These are phyloP conservation scores for Ophion obscuratus DNA, from an alignment of 2,888 invertebrate genomes.

Conservation along the genomic window DNA sequence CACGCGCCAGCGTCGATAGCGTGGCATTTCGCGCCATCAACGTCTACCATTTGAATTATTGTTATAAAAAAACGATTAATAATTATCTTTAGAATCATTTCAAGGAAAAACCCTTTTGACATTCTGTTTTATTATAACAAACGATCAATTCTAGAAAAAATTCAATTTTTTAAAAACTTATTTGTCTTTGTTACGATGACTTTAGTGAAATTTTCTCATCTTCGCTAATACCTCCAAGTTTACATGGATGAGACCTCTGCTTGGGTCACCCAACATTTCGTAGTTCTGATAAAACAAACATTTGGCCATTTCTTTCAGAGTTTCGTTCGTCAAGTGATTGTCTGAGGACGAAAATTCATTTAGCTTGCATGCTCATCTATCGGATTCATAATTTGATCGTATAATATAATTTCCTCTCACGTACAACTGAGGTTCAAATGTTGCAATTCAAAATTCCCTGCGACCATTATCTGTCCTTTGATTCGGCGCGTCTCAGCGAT, in stretches of 20 bases:
- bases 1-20: too few relatives aligned
- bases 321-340: constrained; percentile 73
- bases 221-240: constrained; percentile 67
- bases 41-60: too few relatives aligned
- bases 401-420: constrained; percentile 24
- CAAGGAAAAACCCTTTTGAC: too few relatives aligned
- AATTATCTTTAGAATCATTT: too few relatives aligned
- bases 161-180: too few relatives aligned
- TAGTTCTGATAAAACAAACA: constrained; percentile 76
- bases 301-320: constrained; percentile 69
- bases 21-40: too few relatives aligned
- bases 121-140: too few relatives aligned
- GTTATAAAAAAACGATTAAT: too few relatives aligned
- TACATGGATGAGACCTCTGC: constrained; percentile 69
- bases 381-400: not conserved
- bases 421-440: constrained; percentile 82
- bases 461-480: constrained; percentile 75
- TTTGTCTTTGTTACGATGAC: not conserved
- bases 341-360: constrained; percentile 68
- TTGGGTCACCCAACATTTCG: constrained; percentile 70
- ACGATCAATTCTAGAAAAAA: too few relatives aligned
- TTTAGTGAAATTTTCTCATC: not conserved
- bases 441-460: constrained; percentile 79
- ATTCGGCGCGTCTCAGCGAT: constrained; percentile 75
- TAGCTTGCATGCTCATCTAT: not conserved